Evolutionary conservation across 2,888 invertebrate genomes (phyloP), one percentile per base, ranked within the genome.

Genomic region (Eudemis profundana): DNA sequence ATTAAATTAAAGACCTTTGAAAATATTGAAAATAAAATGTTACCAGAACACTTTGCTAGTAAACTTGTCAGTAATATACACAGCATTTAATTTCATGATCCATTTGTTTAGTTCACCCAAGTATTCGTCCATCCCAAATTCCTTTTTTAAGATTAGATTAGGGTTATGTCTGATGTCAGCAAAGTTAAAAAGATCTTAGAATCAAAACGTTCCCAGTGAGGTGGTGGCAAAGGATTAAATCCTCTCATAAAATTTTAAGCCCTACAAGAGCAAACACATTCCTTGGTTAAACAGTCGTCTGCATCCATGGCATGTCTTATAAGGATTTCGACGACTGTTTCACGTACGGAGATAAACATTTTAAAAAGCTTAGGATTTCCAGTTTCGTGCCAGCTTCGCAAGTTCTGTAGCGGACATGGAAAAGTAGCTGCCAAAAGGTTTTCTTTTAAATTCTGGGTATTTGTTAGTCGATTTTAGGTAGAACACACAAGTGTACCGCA

Each of bases 301-400:
- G 42, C 15, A 54, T 38, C 49, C 49, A 14, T 12, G 23, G 27
- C 49, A 56, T 49, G 49, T 40, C 42, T 50, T 50, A 33, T 50
- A 36, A 49, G 15, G 33, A 40, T 63, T 57, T 33, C 33, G 1
- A 36, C 23, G 33, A 42, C 19, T 29, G 15, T 40, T 50, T 23
- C 46, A 50, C 40, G 63, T 63, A 29, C 17, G 21, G 15, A 42
- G 42, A 57, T 63, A 63, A 56, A 50, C 57, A 57, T 63, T 62
- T 57, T 36, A 33, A 47, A 63, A 50, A 17, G 56, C n/a, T 50
- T 50, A 40, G 12, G 15, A 42, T 33, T 23, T 33, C 19, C 47
- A 38, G 44, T 42, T 15, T 10, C 56, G 33, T 42, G 56, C 50
- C 56, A 56, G 17, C 56, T 40, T 19, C 19, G 40, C 23, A 29